phyloP scores from a whole-genome alignment of 2,113 vertebrate species.

The Arothron firmamentum region DNA sequence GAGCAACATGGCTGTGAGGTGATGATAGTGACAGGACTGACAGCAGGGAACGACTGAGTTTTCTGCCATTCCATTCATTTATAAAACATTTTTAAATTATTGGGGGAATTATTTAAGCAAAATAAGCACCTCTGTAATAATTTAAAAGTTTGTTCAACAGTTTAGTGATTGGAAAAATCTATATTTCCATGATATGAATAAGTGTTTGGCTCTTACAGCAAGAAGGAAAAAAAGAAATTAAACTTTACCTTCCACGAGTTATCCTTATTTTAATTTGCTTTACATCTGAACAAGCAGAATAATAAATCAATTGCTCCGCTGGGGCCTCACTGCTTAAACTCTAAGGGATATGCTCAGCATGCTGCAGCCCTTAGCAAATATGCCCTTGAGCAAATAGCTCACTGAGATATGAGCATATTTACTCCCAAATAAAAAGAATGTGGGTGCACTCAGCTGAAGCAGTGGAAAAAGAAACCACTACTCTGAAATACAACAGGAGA shows the following conservation, averaged over 20 bases:
- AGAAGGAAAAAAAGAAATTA: neutral
- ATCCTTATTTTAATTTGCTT: neutral
- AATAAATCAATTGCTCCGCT: neutral
- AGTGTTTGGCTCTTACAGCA: neutral
- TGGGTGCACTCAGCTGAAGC: neutral
- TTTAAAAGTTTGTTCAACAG: too few species aligned
- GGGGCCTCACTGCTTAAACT: neutral
- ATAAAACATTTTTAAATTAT: conserved; percentile 12
- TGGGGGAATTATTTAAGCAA: conserved; percentile 1
- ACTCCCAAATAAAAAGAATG: neutral
- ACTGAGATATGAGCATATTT: neutral
- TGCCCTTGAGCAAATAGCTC: neutral
- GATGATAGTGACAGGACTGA: conserved; percentile 27
- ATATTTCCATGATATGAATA: neutral
- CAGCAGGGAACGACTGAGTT: conserved; percentile 25
- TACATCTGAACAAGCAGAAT: neutral
- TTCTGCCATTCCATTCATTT: conserved; percentile 25
- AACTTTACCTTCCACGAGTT: neutral
- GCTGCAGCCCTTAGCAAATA: neutral
- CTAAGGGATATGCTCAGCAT: neutral
- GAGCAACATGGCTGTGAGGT: conserved; percentile 41
- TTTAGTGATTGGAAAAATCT: too few species aligned
- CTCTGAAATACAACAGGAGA: too few species aligned
- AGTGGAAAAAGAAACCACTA: neutral
- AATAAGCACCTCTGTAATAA: neutral